Conservation (phyloP, 2,797 vertebrate species). For the Picus viridis region DNA sequence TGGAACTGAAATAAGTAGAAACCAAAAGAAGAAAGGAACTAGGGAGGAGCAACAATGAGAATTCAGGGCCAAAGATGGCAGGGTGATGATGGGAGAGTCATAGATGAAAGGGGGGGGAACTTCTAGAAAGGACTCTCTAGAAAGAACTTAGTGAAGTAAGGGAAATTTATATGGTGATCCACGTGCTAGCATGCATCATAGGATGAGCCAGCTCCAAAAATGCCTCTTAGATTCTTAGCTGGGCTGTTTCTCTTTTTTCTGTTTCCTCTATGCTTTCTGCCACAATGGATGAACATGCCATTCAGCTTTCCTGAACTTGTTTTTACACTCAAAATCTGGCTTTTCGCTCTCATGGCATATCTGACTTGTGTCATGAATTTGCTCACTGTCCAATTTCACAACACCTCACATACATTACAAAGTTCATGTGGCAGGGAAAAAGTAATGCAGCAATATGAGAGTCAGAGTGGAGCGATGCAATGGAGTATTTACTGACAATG, state of each 20-base stretch:
- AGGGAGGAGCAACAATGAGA: not conserved
- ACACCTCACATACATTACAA: not conserved
- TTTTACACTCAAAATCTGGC: not conserved
- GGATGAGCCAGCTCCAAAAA: not conserved
- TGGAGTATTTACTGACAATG: not conserved
- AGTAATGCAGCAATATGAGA: not conserved
- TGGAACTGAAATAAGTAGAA: not conserved
- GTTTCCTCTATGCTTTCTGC: not conserved
- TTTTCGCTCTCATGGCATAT: not conserved
- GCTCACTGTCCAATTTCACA: not conserved
- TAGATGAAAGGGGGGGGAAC: not conserved
- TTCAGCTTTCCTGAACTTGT: not conserved
- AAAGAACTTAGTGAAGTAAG: not conserved
- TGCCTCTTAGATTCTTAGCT: not conserved
- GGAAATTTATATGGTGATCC: not conserved
- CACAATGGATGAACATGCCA: accelerated
- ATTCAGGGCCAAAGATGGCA: not conserved
- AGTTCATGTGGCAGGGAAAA: not conserved
- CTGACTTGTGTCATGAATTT: not conserved
- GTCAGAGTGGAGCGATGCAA: not conserved
- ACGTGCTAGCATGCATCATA: not conserved
- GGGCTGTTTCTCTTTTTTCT: not conserved
- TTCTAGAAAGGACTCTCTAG: not conserved
- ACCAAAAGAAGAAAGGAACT: not conserved
- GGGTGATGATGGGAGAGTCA: not conserved